Evolutionary conservation across 2,888 invertebrate species (phyloP).

Genomic region (Drosophila sordidula): DNA sequence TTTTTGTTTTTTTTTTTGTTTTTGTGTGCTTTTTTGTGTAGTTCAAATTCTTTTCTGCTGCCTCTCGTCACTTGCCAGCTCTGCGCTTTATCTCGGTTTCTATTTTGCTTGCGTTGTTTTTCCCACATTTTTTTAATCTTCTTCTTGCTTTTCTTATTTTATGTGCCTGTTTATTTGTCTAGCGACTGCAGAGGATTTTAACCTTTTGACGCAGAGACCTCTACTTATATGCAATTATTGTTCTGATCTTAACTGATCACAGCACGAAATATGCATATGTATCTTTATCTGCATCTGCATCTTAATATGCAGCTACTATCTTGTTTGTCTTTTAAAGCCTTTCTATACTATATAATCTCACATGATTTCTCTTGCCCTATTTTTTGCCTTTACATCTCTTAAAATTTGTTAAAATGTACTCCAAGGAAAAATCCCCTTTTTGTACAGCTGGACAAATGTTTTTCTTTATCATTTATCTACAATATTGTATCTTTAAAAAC

Average conservation of each 20-base stretch:
- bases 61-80: conserved; percentile 11
- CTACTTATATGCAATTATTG: conserved; percentile 18
- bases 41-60: conserved; percentile 19
- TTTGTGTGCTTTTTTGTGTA: conserved; percentile 9
- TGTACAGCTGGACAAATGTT: too few species aligned
- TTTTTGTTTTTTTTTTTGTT: too few species aligned
- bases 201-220: conserved; percentile 40
- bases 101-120: conserved; percentile 14
- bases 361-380: too few species aligned
- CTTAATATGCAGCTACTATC: background rate
- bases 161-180: conserved; percentile 54
- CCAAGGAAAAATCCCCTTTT: too few species aligned
- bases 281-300: background rate
- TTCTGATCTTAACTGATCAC: conserved; percentile 14
- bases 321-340: background rate
- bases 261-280: background rate
- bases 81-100: conserved; percentile 3
- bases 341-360: background rate
- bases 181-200: conserved; percentile 55
- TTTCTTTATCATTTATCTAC: too few species aligned
- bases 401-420: too few species aligned
- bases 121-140: background rate
- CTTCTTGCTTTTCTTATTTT: conserved; percentile 21
- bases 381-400: too few species aligned
- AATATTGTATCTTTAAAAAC: background rate